A percentile compares a stretch with the other conserved stretches of the same genome.
Conservation (phyloP, 2,797 vertebrate species). For the Syndactyla subalaris region DNA sequence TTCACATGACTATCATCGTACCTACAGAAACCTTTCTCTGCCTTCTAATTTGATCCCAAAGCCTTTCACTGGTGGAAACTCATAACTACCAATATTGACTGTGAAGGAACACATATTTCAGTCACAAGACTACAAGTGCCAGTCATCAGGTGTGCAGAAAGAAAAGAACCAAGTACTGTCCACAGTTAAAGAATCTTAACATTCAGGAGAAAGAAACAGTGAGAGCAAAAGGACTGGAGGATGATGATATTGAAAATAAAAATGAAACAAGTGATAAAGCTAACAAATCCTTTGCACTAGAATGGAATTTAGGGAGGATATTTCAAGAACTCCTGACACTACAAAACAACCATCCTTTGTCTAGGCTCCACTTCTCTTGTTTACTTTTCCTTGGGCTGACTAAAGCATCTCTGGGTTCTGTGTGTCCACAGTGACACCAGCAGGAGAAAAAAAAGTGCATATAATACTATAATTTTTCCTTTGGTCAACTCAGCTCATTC, state of each 20-base stretch:
- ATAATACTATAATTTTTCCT: neutral
- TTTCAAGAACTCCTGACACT: neutral
- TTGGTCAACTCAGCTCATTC: neutral
- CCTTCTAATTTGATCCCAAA: neutral
- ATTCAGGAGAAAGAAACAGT: neutral
- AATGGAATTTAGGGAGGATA: neutral
- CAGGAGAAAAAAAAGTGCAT: neutral
- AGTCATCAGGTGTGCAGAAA: neutral
- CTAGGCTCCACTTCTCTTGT: neutral
- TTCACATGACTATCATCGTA: neutral
- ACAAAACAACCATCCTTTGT: neutral
- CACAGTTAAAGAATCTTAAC: neutral
- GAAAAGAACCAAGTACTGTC: neutral
- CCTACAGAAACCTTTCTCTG: neutral
- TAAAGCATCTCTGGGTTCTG: neutral
- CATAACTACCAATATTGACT: neutral
- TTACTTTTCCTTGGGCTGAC: neutral
- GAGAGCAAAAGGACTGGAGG: neutral
- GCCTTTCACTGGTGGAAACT: neutral
- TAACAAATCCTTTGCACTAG: neutral
- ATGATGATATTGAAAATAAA: neutral
- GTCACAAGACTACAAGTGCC: neutral
- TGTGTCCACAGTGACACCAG: neutral
- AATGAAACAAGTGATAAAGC: neutral
- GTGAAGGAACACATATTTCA: neutral